A percentile compares a stretch with the other conserved stretches of the same genome.
These are phyloP conservation scores for Protonibea diacanthus DNA, from an alignment of 2,797 vertebrate genomes.

Conservation along the genomic window DNA sequence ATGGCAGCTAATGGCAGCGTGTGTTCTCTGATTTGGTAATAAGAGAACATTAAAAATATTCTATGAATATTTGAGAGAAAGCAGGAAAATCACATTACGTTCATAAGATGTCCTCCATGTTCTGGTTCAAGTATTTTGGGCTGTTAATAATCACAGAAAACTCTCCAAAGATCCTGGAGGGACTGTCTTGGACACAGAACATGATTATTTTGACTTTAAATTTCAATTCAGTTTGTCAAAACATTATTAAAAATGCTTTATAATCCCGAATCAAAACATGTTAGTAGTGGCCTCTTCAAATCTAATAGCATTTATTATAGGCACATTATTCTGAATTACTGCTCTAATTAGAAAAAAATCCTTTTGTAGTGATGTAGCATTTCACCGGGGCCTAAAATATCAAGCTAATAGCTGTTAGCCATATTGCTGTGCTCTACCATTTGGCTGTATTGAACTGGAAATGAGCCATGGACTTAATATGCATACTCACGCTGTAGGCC, in stretches of 20 bases:
- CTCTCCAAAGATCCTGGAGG: conserved; percentile 17
- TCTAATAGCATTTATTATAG: conserved; percentile 45
- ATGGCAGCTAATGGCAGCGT: conserved; percentile 19
- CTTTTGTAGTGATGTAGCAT: conserved; percentile 31
- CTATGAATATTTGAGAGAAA: conserved; percentile 9
- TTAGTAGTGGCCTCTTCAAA: conserved; percentile 32
- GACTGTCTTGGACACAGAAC: not conserved
- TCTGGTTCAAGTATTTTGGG: conserved; percentile 23
- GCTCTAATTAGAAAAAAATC: conserved; percentile 44
- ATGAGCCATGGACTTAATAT: conserved; percentile 63
- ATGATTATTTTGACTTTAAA: conserved; percentile 32
- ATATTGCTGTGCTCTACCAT: conserved; percentile 45
- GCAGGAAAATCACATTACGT: conserved; percentile 31
- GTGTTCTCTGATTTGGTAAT: conserved; percentile 14
- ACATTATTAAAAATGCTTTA: conserved; percentile 45
- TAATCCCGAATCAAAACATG: conserved; percentile 30
- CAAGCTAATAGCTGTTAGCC: conserved; percentile 41
- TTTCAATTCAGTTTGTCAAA: conserved; percentile 43
- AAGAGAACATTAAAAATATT: not conserved
- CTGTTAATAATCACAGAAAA: conserved; percentile 12
- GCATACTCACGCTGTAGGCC: conserved; percentile 38
- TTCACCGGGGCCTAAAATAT: conserved; percentile 45
- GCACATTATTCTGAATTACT: conserved; percentile 53
- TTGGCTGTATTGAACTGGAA: conserved; percentile 59
- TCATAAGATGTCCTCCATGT: conserved; percentile 19